phyloP scores from a whole-genome alignment of 2,113 vertebrate species.

The Menura novaehollandiae region DNA sequence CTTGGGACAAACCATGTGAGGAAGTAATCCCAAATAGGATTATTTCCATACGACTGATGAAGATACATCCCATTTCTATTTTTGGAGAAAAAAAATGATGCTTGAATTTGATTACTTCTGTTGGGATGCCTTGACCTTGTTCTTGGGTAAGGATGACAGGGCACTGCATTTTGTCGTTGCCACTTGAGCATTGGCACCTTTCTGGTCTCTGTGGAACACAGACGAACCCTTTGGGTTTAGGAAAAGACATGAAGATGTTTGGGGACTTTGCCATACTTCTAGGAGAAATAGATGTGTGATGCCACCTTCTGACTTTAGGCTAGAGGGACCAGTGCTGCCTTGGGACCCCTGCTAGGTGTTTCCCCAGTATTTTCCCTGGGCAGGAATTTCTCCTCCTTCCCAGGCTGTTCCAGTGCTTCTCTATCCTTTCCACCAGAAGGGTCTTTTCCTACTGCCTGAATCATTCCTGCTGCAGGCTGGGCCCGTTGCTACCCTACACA shows the following conservation, averaged over 20 bases:
- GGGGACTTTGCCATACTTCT: not conserved
- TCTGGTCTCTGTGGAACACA: not conserved
- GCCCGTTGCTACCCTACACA: not conserved
- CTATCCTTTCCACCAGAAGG: not conserved
- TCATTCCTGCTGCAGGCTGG: not conserved
- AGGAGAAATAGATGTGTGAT: not conserved
- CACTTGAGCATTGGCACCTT: not conserved
- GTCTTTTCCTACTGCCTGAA: not conserved
- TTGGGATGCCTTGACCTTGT: not conserved
- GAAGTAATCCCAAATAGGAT: not conserved
- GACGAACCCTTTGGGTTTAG: not conserved
- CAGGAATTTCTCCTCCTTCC: not conserved
- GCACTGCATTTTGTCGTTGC: not conserved
- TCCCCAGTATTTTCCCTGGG: not conserved
- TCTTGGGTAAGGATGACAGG: rapidly evolving
- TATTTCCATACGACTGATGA: not conserved
- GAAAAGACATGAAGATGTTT: not conserved
- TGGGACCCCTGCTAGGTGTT: not conserved
- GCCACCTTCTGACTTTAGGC: not conserved
- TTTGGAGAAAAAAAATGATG: not conserved
- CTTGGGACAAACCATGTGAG: not conserved
- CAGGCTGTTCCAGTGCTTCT: not conserved
- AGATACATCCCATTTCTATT: not conserved
- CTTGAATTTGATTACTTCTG: not conserved
- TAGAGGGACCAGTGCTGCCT: not conserved